Evolutionary conservation across 37 sponge, comb jelly and placozoan species (phyloP).

Genomic region (Ephydatia muelleri): DNA sequence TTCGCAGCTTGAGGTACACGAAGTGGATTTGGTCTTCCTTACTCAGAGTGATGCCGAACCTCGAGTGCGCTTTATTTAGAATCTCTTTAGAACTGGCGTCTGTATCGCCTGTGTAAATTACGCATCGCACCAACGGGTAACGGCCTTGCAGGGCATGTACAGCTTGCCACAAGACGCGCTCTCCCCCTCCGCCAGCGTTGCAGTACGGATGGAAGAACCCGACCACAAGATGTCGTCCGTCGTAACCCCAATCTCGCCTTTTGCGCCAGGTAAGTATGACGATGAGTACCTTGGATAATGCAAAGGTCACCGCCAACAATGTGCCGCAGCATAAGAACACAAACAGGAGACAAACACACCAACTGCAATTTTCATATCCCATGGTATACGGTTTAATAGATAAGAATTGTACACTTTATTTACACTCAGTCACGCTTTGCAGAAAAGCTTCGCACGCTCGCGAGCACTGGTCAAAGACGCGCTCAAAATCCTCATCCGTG

Average conservation of each 20-base stretch:
- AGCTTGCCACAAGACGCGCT: constrained; percentile 94
- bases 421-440: constrained; percentile 14
- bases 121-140: constrained; percentile 68
- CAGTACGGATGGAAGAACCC: constrained; percentile 99
- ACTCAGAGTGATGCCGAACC: constrained; percentile 69
- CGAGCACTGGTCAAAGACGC: constrained; percentile 20
- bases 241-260: not conserved
- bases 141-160: constrained; percentile 75
- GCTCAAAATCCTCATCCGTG: constrained; percentile 29
- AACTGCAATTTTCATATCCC: not conserved
- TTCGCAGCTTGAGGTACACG: constrained; percentile 57
- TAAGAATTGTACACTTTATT: not conserved
- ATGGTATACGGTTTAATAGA: not conserved
- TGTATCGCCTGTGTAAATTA: constrained; percentile 86
- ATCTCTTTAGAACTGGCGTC: constrained; percentile 42
- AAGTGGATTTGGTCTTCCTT: constrained; percentile 51
- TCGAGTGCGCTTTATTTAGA: constrained; percentile 42
- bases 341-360: not conserved
- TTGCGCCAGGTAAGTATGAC: not conserved
- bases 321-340: not conserved
- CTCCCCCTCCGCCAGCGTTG: constrained; percentile 97
- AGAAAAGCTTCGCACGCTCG: constrained; percentile 30
- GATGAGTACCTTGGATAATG: not conserved
- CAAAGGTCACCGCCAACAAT: not conserved
- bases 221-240: constrained; percentile 39